Evolutionary conservation across 1,140 invertebrate genomes (phyloP), one percentile per base, ranked within the genome.

Genomic region (Hydropsyche tenuis): DNA sequence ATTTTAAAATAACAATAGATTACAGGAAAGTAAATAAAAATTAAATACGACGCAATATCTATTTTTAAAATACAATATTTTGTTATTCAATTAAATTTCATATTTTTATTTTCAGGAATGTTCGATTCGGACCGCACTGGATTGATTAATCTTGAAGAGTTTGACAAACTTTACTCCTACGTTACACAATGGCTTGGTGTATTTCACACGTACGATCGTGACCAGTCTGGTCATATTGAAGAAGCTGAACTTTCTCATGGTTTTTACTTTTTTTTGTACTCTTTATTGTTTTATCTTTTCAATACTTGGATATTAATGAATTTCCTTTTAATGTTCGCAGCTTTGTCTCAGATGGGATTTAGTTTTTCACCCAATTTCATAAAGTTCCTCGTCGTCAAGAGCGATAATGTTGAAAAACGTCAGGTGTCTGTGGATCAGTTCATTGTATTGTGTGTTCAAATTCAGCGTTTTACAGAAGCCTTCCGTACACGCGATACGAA

Each of bases 271-370:
- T 11, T 51, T 6, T 51, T 4, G 16, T 51, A 51, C n/a, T n/a
- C n/a, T n/a, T n/a, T n/a, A n/a, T n/a, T n/a, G n/a, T n/a, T n/a
- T n/a, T n/a, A n/a, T n/a, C n/a, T n/a, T n/a, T n/a, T n/a, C n/a
- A n/a, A n/a, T n/a, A n/a, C n/a, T n/a, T n/a, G n/a, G n/a, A n/a
- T n/a, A n/a, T n/a, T n/a, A n/a, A n/a, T n/a, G n/a, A 51, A 7
- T 51, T 11, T 11, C 4, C 7, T 69, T 75, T 72, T 76, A 20
- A 20, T 53, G 18, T 60, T 85, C 82, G 79, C 86, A 90, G 94
- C 94, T 20, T 87, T 95, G 30, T 85, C 88, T 23, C 91, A 93
- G 85, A 96, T 96, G 94, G 95, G 94, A n/a, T 97, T 94, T 79
- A 87, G 90, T 48, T 90, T 97, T 73, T 88, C 90, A 22, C 89